Evolutionary conservation across 2,113 vertebrate species (phyloP).

Genomic region (Petromus typicus): DNA sequence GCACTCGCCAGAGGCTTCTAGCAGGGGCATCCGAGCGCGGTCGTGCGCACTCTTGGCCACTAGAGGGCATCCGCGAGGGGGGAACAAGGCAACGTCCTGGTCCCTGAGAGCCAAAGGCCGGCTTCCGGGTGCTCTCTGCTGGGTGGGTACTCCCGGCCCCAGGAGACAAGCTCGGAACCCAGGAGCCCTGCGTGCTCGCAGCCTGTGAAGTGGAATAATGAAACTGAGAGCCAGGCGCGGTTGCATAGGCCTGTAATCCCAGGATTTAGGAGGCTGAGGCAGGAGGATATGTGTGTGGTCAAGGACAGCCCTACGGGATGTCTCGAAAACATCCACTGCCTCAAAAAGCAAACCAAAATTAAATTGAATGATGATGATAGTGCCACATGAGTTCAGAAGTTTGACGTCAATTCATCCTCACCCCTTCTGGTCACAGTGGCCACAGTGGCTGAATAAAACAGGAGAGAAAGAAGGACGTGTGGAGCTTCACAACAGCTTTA

Average conservation of each 20-base stretch:
- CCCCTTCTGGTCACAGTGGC: neutral
- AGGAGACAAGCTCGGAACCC: neutral
- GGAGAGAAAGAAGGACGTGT: neutral
- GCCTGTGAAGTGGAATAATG: neutral
- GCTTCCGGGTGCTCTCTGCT: neutral
- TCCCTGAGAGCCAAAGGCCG: neutral
- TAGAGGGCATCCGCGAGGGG: conserved; percentile 61
- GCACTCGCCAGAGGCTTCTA: neutral
- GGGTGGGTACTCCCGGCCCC: neutral
- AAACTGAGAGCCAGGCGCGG: neutral
- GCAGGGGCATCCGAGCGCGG: neutral
- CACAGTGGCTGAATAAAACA: no score
- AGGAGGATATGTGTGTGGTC: neutral
- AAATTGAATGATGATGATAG: neutral
- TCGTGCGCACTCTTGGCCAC: neutral
- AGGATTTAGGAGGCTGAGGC: neutral
- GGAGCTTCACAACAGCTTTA: neutral
- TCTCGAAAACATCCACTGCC: neutral
- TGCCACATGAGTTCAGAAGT: neutral
- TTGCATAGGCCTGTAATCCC: neutral
- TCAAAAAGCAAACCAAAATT: neutral
- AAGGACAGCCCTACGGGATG: neutral
- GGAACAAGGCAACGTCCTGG: accelerated
- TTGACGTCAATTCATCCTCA: neutral
- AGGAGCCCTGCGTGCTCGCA: neutral